Conservation (phyloP, 2,113 vertebrate species). For the Dicerorhinus sumatrensis region DNA sequence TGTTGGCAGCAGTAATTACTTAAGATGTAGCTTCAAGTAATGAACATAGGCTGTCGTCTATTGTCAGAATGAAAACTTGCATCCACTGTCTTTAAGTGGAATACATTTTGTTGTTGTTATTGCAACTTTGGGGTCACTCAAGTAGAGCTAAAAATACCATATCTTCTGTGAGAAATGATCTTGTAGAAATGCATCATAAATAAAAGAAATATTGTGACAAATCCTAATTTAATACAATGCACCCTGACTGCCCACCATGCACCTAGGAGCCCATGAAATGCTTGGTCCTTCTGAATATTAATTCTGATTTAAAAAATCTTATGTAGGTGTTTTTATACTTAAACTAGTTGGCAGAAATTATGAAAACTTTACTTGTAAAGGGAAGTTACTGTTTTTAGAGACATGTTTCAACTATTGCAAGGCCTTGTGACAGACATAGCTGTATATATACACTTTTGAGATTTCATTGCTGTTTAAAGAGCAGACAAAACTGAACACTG, state of each 20-base stretch:
- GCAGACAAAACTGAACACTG: slow-evolving; percentile 53
- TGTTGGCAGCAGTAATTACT: slow-evolving; percentile 14
- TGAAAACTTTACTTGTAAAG: slow-evolving; percentile 40
- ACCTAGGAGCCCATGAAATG: neutral
- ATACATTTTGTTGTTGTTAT: neutral
- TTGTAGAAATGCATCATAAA: neutral
- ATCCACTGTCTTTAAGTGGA: neutral
- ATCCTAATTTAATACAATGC: neutral
- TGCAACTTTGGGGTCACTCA: neutral
- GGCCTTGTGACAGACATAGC: neutral
- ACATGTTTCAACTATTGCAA: slow-evolving; percentile 18
- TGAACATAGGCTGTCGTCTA: neutral
- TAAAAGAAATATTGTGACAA: slow-evolving; percentile 27
- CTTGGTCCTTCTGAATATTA: neutral
- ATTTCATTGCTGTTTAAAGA: slow-evolving; percentile 68
- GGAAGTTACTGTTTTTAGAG: slow-evolving; percentile 57
- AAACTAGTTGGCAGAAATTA: slow-evolving; percentile 29
- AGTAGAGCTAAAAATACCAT: neutral
- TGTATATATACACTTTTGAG: slow-evolving; percentile 56
- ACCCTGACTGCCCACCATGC: neutral
- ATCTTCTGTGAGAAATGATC: neutral
- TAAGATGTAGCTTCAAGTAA: slow-evolving; percentile 17
- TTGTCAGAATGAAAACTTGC: slow-evolving; percentile 18
- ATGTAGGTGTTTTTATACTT: slow-evolving; percentile 27
- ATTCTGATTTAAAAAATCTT: slow-evolving; percentile 3